Percentiles rank a stretch among this genome's conserved stretches.
These are phyloP conservation scores for Anisognathus igniventris DNA, from an alignment of 2,797 vertebrate genomes.

Conservation along the genomic window DNA sequence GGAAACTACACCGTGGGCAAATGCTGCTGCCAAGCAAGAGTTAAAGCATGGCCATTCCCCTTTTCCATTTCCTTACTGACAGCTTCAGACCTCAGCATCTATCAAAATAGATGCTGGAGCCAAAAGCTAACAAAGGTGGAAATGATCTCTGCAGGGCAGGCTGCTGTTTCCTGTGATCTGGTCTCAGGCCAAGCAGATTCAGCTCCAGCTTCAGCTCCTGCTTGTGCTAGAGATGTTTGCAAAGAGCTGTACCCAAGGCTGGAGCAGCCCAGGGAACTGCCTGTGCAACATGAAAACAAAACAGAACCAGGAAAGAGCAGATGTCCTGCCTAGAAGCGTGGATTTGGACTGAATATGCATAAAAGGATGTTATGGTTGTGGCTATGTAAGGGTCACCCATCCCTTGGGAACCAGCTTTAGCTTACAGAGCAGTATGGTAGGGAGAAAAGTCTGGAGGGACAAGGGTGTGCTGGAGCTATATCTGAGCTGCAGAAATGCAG, in stretches of 20 bases:
- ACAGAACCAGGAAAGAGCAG: not conserved
- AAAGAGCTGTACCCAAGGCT: not conserved
- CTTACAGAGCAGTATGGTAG: not conserved
- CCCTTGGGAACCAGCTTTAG: not conserved
- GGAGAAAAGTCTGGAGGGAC: not conserved
- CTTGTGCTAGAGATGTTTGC: not conserved
- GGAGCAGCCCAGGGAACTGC: not conserved
- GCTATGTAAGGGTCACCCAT: not conserved
- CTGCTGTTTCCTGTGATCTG: not conserved
- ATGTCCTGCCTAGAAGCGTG: not conserved
- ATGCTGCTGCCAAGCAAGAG: not conserved
- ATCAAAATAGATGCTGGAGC: conserved; percentile 19
- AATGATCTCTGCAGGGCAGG: not conserved
- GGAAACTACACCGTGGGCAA: rapidly evolving
- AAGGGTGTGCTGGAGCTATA: not conserved
- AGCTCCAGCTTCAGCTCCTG: not conserved
- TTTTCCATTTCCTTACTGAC: not conserved
- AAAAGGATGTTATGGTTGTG: not conserved
- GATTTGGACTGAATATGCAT: not conserved
- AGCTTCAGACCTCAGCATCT: conserved; percentile 16
- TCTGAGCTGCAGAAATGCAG: not conserved
- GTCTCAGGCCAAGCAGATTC: not conserved
- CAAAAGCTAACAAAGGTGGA: conserved; percentile 40
- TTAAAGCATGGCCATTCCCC: not conserved
- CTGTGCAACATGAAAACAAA: not conserved